Base-by-base conservation (phyloP, 2,797 vertebrate genomes). In the Rhinogobio ventralis region DNA sequence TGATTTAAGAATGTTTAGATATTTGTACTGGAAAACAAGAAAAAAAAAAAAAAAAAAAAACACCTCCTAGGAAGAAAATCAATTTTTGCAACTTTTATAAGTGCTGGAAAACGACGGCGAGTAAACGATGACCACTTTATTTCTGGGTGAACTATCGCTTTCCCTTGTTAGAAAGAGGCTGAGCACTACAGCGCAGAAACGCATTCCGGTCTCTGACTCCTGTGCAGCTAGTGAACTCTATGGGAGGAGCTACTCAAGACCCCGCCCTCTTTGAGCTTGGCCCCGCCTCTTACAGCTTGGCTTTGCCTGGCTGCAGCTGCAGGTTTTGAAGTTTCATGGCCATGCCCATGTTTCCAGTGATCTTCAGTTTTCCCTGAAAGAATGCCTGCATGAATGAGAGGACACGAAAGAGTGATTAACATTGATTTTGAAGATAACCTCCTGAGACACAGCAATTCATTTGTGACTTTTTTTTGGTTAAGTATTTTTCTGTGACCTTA, bases 321-420 rank as follows among this genome's bases (percentile, higher is more conserved):
- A 98, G 95, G 89, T 19, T 98, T 89, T 98, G 97, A 45, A 98
- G 95, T 91, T 99, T 99, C 97, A 99, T 97, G 88, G 97, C 98
- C 92, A 99, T 91, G 55, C 96, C 97, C 97, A 98, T 98, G 93
- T 97, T 98, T 83, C 97, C 97, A 39, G 95, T 94, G 90, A 98
- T 91, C 95, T 99, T 99, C 96, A 98, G 89, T 92, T 98, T 99
- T 42, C 97, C 97, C 95, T 99, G 97, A 93, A 99, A 98, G 91
- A 98, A 99, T 0, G 97, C 97, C 97, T 98, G 93, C 57, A 33
- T 42, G 85, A 64, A 88, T 28, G 88, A n/a, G 69, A n/a, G 9
- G 15, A 46, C 55, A 64, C 8, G 33, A 36, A 42, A 64, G 23
- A 66, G 9, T 42, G 15, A 25, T 55, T 46, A 77, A 19, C 1